Conservation (phyloP, 2,797 vertebrate genomes). For the Enoplosus armatus region DNA sequence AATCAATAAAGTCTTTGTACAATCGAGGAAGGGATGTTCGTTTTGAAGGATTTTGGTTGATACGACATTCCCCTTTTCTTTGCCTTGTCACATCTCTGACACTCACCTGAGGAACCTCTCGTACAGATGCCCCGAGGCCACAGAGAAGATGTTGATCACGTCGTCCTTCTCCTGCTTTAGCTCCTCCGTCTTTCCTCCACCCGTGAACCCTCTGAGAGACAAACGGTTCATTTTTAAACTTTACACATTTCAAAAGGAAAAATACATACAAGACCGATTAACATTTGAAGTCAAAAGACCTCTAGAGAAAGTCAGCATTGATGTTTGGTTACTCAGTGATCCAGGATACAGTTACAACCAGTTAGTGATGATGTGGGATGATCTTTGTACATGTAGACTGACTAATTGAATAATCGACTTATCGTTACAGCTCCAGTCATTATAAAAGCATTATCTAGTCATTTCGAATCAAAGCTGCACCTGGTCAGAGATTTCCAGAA, state of each 20-base stretch:
- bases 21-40: neutral
- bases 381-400: neutral
- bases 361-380: neutral
- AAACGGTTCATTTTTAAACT: neutral
- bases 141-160: slow-evolving; percentile 97
- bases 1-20: slow-evolving; percentile 13
- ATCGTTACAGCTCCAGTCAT: neutral
- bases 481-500: slow-evolving; percentile 98
- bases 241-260: neutral
- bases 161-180: slow-evolving; percentile 93
- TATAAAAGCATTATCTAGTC: neutral
- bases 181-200: slow-evolving; percentile 91
- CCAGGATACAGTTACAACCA: neutral
- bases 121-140: slow-evolving; percentile 97
- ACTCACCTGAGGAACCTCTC: slow-evolving; percentile 96
- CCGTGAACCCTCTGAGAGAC: slow-evolving; percentile 91
- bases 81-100: neutral
- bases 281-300: neutral
- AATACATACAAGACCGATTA: neutral
- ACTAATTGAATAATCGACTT: neutral
- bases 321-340: neutral
- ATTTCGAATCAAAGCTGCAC: slow-evolving; percentile 70
- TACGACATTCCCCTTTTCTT: neutral
- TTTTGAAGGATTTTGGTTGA: slow-evolving; percentile 1
- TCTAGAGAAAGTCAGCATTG: neutral